phyloP scores from a whole-genome alignment of 2,113 vertebrate genomes.

The Datnioides undecimradiatus region DNA sequence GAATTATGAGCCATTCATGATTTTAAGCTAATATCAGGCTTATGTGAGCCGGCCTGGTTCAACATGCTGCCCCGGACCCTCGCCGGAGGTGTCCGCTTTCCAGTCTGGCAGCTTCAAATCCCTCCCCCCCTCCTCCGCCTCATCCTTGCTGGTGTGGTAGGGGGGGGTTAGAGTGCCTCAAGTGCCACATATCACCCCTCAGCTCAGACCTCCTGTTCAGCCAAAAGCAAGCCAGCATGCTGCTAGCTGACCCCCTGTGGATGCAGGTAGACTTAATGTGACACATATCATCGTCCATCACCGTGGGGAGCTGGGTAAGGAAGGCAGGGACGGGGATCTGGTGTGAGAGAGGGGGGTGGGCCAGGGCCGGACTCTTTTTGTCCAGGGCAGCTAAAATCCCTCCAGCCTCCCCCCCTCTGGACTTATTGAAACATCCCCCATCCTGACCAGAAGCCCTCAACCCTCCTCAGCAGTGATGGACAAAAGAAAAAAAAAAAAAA shows the following conservation, averaged over 20 bases:
- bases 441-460: conserved; percentile 59
- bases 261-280: conserved; percentile 78
- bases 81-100: conserved; percentile 54
- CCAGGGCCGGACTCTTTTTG: conserved; percentile 77
- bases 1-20: conserved; percentile 69
- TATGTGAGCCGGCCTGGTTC: conserved; percentile 51
- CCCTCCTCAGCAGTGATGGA: conserved; percentile 67
- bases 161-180: conserved; percentile 69
- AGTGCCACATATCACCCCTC: conserved; percentile 77
- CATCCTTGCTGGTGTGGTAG: neutral
- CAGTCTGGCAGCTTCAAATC: conserved; percentile 62
- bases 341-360: conserved; percentile 66
- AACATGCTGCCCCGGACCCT: conserved; percentile 59
- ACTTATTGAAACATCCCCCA: conserved; percentile 57
- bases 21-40: conserved; percentile 48
- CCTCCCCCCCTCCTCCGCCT: neutral
- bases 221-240: conserved; percentile 67
- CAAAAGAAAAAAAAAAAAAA: conserved; percentile 9
- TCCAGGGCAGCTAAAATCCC: conserved; percentile 87
- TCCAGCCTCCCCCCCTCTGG: conserved; percentile 69
- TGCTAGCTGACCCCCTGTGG: conserved; percentile 73
- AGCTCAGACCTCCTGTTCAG: conserved; percentile 75
- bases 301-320: conserved; percentile 63
- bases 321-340: conserved; percentile 52
- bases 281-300: conserved; percentile 82